Base-by-base conservation (phyloP, 2,113 vertebrate species). In the Anser cygnoides region DNA sequence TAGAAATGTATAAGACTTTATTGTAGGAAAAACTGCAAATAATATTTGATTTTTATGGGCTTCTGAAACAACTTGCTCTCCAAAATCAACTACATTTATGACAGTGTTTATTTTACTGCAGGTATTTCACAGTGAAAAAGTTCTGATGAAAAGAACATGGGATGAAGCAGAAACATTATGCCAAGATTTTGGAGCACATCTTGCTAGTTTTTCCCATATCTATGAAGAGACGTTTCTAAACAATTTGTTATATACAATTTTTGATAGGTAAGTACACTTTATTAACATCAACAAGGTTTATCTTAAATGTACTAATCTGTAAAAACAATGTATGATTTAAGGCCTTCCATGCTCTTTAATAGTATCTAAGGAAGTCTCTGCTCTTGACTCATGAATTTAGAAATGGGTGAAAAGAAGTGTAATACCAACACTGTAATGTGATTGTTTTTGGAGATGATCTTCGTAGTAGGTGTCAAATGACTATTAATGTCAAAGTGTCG, bases 121-220 rank as follows among this genome's bases (percentile, higher is more conserved):
- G 99, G 98, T 99, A 93, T 99, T 99, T 97, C 99, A 99, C 70
- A 98, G 97, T 80, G 99, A 99, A 97, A 99, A 99, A 91, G 97
- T 99, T 84, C 89, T 99, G 67, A 98, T 98, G 98, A 99, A 98
- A 93, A 99, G 99, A 94, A 98, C 99, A 5, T 99, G 99, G 99
- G 96, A 98, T 54, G 99, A 99, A 96, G 99, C 99, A 14, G 99
- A 99, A 97, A 97, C 96, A 0, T 98, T 99, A 92, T 99, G 99
- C 96, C 98, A 98, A 94, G 99, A 98, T 92, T 98, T 99, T 62
- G 99, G 99, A 78, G 98, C 98, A 79, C 98, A 99, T 96, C 98
- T 99, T 95, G 99, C 98, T 95, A 99, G 99, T 92, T 99, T 99
- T 95, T 98, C 97, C 88, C 98, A 99, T 95, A 97, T 98, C 39